These are phyloP conservation scores for Leptinotarsa rubiginosa DNA, from an alignment of 2,888 invertebrate species.

Conservation along the genomic window DNA sequence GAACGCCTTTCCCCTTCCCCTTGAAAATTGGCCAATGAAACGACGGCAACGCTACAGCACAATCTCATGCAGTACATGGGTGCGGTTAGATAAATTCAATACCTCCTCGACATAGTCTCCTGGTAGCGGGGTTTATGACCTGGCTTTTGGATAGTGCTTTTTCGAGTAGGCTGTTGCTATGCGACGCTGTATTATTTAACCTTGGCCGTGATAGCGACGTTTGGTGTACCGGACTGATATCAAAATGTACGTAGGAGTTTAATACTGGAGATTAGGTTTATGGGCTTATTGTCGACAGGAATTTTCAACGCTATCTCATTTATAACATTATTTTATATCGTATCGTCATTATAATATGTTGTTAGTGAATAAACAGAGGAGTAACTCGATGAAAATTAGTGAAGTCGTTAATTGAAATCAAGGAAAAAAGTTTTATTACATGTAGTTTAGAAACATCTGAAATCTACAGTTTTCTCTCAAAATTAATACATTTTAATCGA, in stretches of 20 bases:
- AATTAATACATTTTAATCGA: no score
- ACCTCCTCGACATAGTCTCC: constrained; percentile 41
- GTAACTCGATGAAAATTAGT: not conserved
- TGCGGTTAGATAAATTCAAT: not conserved
- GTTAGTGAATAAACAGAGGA: not conserved
- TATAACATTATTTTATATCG: constrained; percentile 1
- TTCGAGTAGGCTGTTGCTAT: constrained; percentile 43
- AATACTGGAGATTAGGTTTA: constrained; percentile 23
- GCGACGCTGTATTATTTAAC: constrained; percentile 40
- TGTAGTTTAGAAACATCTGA: no score
- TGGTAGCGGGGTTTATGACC: constrained; percentile 45
- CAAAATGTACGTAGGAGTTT: not conserved
- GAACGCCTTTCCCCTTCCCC: constrained; percentile 16
- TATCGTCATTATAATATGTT: not conserved
- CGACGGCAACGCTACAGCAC: not conserved
- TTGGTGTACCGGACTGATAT: constrained; percentile 13
- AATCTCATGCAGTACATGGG: constrained; percentile 17
- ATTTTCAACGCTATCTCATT: not conserved
- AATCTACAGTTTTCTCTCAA: no score
- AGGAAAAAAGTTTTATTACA: no score
- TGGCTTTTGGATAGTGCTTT: constrained; percentile 39
- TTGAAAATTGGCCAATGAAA: constrained; percentile 24
- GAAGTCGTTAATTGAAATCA: no score
- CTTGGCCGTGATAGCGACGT: constrained; percentile 40
- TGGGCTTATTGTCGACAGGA: not conserved